Conservation (phyloP, 2,797 vertebrate species). For the Enteromius treurensis region DNA sequence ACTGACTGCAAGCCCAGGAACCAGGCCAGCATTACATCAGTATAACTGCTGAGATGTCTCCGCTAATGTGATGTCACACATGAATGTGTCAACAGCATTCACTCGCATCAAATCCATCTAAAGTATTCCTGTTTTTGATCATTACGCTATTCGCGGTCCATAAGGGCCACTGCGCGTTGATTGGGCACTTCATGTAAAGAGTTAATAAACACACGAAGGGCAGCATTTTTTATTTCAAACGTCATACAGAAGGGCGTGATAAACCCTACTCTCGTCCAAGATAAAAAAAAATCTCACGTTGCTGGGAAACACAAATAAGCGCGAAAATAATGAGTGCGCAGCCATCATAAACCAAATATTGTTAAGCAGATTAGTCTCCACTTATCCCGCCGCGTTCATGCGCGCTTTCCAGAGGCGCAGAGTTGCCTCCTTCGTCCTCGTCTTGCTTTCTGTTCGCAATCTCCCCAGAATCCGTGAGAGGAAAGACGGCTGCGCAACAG, state of each 20-base stretch:
- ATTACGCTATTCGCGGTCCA: neutral
- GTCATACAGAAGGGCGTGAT: constrained; percentile 56
- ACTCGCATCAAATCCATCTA: neutral
- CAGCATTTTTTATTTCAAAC: constrained; percentile 51
- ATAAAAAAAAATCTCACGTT: constrained; percentile 41
- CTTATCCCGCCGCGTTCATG: neutral
- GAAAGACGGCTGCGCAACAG: constrained; percentile 57
- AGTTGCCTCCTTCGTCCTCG: constrained; percentile 37
- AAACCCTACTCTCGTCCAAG: constrained; percentile 30
- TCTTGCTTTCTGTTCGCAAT: constrained; percentile 30
- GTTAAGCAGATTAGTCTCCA: neutral
- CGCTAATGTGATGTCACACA: constrained; percentile 8
- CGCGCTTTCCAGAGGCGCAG: neutral
- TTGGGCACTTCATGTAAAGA: constrained; percentile 46
- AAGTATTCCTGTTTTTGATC: neutral
- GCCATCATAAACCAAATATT: constrained; percentile 1
- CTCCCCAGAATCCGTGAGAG: constrained; percentile 52
- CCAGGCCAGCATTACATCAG: constrained; percentile 25
- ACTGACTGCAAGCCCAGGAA: neutral
- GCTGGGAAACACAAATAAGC: constrained; percentile 35
- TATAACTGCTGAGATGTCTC: neutral
- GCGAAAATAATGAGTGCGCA: constrained; percentile 3
- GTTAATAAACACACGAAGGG: constrained; percentile 52
- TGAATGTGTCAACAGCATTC: neutral
- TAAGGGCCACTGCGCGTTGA: neutral